Base-by-base conservation (phyloP, 30 jellyfish, hydroid and myxozoan genomes). In the Sanderia malayensis region DNA sequence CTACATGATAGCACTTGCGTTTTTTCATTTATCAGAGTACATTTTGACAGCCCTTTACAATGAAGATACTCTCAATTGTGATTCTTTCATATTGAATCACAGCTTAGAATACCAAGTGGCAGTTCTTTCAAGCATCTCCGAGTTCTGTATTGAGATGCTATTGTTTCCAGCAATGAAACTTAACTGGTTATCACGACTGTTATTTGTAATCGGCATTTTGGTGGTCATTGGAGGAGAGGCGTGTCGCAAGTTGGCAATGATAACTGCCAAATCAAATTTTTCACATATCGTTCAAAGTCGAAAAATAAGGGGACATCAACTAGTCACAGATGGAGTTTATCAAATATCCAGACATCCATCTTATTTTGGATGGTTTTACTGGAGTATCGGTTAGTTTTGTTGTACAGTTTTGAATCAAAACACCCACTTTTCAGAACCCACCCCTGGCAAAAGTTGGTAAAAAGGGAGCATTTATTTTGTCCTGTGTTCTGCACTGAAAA, bases 341-440 rank as follows among this genome's bases (percentile, higher is more conserved):
- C 61, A 76, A 24, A 61, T 72, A 47, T 70, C 92, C 30, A 64
- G 99, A 18, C 99, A 92, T 79, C 99, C 99, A 23, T 67, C 95
- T 0, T 92, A 92, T 70, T 94, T 85, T 63, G 99, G 99, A 3
- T 92, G 99, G 99, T 84, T 92, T 52, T 79, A 41, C 57, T 92
- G 96, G 96, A 86, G 96, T 58, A 49, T 86, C 13, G 99, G 99
- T 92, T 23, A 60, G 95, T 55, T 20, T n/a, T n/a, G n/a, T n/a
- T n/a, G n/a, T n/a, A n/a, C n/a, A n/a, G n/a, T n/a, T n/a, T n/a
- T n/a, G n/a, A n/a, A n/a, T n/a, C n/a, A n/a, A n/a, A n/a, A n/a
- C n/a, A n/a, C n/a, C n/a, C n/a, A n/a, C n/a, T n/a, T n/a, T n/a
- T n/a, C n/a, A n/a, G n/a, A n/a, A n/a, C n/a, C n/a, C n/a, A n/a